A percentile compares a stretch with the other conserved stretches of the same genome.
Evolutionary conservation across 2,797 vertebrate species (phyloP).

Genomic region (Protonibea diacanthus): DNA sequence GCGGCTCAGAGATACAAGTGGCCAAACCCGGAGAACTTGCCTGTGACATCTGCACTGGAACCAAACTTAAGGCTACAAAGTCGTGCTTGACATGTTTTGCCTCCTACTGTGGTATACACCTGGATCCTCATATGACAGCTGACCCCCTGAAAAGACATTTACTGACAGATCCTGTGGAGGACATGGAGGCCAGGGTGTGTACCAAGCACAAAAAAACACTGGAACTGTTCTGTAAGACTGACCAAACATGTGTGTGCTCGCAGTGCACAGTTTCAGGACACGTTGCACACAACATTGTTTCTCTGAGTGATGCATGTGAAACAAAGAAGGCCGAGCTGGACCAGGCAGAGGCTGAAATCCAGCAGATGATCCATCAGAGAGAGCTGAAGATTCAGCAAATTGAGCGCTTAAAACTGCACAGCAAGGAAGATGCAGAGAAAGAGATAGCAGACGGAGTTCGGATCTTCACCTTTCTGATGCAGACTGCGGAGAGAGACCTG

Average conservation of each 20-base stretch:
- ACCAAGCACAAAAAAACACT: slow-evolving; percentile 8
- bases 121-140: slow-evolving; percentile 14
- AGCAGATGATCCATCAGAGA: slow-evolving; percentile 21
- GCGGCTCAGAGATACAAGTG: neutral
- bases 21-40: slow-evolving; percentile 10
- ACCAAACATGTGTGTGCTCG: slow-evolving; percentile 3
- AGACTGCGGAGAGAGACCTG: slow-evolving; percentile 8
- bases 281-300: neutral
- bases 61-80: slow-evolving; percentile 24
- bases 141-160: slow-evolving; percentile 5
- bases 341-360: slow-evolving; percentile 1
- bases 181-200: slow-evolving; percentile 25
- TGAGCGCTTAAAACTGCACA: neutral
- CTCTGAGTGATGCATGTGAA: slow-evolving; percentile 13
- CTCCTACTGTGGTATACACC: slow-evolving; percentile 22
- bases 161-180: slow-evolving; percentile 18
- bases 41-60: slow-evolving; percentile 14
- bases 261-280: slow-evolving; percentile 14
- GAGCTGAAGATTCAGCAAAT: slow-evolving; percentile 1
- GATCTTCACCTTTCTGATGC: slow-evolving; percentile 9
- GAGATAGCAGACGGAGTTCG: slow-evolving; percentile 10
- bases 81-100: slow-evolving; percentile 21
- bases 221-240: slow-evolving; percentile 18
- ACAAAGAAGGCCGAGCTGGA: neutral
- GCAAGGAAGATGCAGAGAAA: slow-evolving; percentile 15